Base-by-base conservation (phyloP, 2,113 vertebrate species). In the Clarias batrachus region DNA sequence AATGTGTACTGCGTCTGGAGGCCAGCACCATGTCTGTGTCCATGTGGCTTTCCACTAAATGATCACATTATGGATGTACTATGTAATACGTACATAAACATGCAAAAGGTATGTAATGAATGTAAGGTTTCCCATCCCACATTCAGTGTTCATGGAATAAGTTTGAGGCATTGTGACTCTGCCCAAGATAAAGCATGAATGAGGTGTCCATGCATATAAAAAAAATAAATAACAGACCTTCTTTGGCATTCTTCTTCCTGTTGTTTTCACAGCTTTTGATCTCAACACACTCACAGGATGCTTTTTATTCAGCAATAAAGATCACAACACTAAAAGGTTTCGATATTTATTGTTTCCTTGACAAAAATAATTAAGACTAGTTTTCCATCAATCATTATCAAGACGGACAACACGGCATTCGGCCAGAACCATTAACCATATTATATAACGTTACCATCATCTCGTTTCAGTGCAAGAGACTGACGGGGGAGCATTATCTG, bases 301-400 rank as follows among this genome's bases (percentile, higher is more conserved):
- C 8, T 57, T 33, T 57, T 79, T 19, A 59, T 2, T 11, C 54
- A 27, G 63, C 33, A 82, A 41, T 2, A 89, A 57, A 87, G 48
- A 79, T 37, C 79, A 89, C 91, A 93, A 83, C 90, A 92, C 85
- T 84, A 86, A 93, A 66, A 89, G 91, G 94, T 92, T 76, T 91
- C 91, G 66, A 73, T 17, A 91, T 97, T 97, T 97, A 96, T 96
- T 97, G 94, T 96, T 95, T 94, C 91, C 92, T 90, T 92, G 92
- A 92, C 86, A 93, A 93, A 92, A 92, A 70, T 87, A 92, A 91
- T 95, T 96, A 96, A 96, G 94, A 96, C 92, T 92, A 92, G 82
- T 83, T 94, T 95, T 94, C 94, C 92, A 92, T 94, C 90, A 92
- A 86, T 91, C 93, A 94, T 84, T 95, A 92, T 91, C 91, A 94